Evolutionary conservation across 2,797 vertebrate genomes (phyloP), one percentile per base, ranked within the genome.

Genomic region (Neosalanx taihuensis): DNA sequence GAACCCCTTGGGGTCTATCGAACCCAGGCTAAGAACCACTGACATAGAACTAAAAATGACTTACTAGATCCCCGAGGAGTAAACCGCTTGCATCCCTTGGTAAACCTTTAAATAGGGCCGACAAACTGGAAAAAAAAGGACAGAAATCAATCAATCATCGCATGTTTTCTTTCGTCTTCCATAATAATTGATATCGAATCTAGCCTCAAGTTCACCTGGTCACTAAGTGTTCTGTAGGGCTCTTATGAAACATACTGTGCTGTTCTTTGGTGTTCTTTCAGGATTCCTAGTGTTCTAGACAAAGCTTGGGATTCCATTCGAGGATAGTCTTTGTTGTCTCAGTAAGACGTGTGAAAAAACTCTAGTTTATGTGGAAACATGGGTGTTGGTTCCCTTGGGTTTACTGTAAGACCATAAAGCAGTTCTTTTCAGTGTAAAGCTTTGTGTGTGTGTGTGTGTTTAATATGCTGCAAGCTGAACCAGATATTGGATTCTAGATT

Each of bases 31-130:
- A 26, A 26, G 1, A 26, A 26, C 23, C 23, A 26, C 23, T 26
- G 23, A 26, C 23, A 6, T 33, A 26, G 23, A 26, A 26, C 23
- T 26, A 6, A 66, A 5, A 60, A 13, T 6, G 15, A 95, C 97
- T 97, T 91, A 99, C 97, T 97, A 97, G 85, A 98, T 91, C 78
- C 95, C 97, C 51, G 97, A 98, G 2, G 95, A 96, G 82, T 96
- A 96, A 74, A 98, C 92, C 0, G 94, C 93, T 73, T 97, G 96
- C 96, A 97, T 96, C 75, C 93, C 96, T 86, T 98, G 96, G 87
- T 98, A 99, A 71, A 98, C 90, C 83, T 95, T 98, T 86, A 98
- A 86, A 82, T 96, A 98, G 1, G 95, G 95, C 49, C 88, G 92
- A 86, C 94, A 98, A 0, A 83, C 97, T 98, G 90, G 5, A 85